Conservation (phyloP, 2,888 invertebrate genomes). For the Bhutanitis thaidina region DNA sequence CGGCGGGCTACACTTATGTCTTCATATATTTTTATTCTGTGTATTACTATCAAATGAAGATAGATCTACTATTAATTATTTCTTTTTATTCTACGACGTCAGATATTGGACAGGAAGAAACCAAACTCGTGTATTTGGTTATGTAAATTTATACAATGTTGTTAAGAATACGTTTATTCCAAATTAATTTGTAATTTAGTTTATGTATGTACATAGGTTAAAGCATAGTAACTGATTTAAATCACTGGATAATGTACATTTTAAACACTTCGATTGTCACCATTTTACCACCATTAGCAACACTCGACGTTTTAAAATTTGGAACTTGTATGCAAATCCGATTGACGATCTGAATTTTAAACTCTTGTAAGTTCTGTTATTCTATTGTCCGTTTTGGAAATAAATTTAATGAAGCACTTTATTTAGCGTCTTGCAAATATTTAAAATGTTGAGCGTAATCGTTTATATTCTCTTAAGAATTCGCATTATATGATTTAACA, state of each 20-base stretch:
- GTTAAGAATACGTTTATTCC: neutral
- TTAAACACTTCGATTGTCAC: constrained; percentile 14
- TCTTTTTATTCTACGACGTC: too few relatives aligned
- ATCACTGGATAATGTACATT: neutral
- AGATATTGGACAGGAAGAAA: too few relatives aligned
- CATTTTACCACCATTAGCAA: constrained; percentile 29
- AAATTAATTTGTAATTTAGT: neutral
- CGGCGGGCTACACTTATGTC: neutral
- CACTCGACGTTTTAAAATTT: constrained; percentile 41
- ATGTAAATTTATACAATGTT: constrained; percentile 1
- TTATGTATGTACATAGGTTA: neutral
- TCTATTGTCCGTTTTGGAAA: neutral
- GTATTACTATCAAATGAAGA: too few relatives aligned
- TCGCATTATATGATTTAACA: neutral
- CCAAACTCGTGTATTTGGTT: neutral
- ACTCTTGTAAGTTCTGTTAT: constrained; percentile 19
- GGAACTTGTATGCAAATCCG: constrained; percentile 38
- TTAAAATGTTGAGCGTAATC: neutral
- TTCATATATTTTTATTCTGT: constrained; percentile 4
- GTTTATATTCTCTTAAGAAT: neutral
- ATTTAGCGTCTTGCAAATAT: neutral
- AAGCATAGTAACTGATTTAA: neutral
- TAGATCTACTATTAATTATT: too few relatives aligned
- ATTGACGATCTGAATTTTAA: neutral
- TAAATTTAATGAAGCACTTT: neutral